phyloP scores from a whole-genome alignment of 2,888 invertebrate species.

The Melinaea menophilus region DNA sequence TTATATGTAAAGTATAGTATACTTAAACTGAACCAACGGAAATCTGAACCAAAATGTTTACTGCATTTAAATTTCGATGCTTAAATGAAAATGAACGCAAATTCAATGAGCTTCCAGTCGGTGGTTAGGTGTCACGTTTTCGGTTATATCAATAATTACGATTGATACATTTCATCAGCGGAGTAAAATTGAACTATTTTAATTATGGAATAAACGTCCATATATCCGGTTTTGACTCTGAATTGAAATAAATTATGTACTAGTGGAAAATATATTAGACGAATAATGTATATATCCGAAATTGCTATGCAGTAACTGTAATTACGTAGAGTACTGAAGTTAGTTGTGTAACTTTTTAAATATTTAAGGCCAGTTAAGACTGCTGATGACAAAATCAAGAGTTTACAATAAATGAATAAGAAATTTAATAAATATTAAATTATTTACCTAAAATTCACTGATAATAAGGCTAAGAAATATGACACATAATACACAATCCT shows the following conservation, averaged over 20 bases:
- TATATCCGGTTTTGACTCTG: neutral
- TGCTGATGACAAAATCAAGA: too few species aligned
- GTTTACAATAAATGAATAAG: too few species aligned
- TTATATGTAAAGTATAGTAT: too few species aligned
- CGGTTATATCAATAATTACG: conserved; percentile 20
- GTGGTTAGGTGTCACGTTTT: conserved; percentile 22
- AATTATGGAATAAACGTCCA: conserved; percentile 13
- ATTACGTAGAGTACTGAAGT: too few species aligned
- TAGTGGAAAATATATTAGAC: neutral
- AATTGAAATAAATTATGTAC: neutral
- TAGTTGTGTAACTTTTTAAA: too few species aligned
- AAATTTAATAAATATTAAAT: too few species aligned
- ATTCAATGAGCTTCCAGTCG: conserved; percentile 14
- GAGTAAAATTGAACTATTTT: conserved; percentile 19
- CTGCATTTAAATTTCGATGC: conserved; percentile 5
- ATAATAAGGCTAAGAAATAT: too few species aligned
- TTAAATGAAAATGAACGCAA: conserved; percentile 8
- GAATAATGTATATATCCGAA: neutral
- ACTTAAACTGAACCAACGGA: too few species aligned
- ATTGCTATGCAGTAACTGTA: too few species aligned
- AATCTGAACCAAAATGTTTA: neutral
- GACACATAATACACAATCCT: too few species aligned
- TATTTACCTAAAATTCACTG: too few species aligned
- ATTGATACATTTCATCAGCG: conserved; percentile 21
- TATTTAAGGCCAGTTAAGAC: too few species aligned